Conservation (phyloP, 2,113 vertebrate genomes). For the Spilogale gracilis region DNA sequence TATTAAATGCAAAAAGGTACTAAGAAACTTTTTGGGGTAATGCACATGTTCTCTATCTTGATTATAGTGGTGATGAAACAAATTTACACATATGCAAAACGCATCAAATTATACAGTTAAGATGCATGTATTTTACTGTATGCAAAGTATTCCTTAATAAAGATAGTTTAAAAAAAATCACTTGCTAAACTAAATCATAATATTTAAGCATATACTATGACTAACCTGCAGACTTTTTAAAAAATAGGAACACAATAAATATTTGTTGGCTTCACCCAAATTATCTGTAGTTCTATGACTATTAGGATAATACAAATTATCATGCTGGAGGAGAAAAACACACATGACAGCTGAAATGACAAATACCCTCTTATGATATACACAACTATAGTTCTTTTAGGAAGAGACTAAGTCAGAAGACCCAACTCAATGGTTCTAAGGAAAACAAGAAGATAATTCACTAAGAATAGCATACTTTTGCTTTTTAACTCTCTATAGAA, state of each 20-base stretch:
- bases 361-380: neutral
- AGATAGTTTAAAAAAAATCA: neutral
- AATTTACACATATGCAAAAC: neutral
- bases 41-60: neutral
- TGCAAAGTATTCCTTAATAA: neutral
- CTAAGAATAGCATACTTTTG: neutral
- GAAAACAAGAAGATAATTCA: neutral
- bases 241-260: neutral
- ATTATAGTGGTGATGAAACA: neutral
- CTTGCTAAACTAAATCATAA: neutral
- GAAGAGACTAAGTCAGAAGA: constrained; percentile 4
- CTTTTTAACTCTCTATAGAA: neutral
- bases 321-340: neutral
- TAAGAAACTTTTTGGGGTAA: neutral
- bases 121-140: neutral
- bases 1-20: neutral
- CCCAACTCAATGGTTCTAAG: neutral
- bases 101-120: neutral
- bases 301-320: neutral
- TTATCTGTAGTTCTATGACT: neutral
- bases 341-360: neutral
- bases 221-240: neutral
- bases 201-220: constrained; percentile 31
- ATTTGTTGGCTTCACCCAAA: neutral
- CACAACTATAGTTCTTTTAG: neutral